Conservation (phyloP, 2,113 vertebrate genomes). For the Trochalopteron elliotii region DNA sequence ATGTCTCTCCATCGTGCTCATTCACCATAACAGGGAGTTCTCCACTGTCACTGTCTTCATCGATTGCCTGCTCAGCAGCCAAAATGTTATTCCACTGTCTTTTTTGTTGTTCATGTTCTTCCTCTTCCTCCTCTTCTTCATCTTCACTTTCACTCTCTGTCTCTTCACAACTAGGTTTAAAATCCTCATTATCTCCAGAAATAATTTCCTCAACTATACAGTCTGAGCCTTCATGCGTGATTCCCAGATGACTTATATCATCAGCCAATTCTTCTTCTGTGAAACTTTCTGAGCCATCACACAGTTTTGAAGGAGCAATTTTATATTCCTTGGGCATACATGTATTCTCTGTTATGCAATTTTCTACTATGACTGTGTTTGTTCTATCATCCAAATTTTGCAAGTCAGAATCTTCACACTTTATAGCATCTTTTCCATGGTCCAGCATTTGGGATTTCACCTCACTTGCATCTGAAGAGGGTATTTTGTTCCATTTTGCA, state of each 20-base stretch:
- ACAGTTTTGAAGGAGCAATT: not conserved
- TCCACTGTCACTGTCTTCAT: slow-evolving; percentile 74
- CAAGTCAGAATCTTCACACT: not conserved
- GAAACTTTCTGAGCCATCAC: slow-evolving; percentile 36
- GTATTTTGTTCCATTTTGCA: slow-evolving; percentile 53
- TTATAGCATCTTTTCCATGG: slow-evolving; percentile 13
- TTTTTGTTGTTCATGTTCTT: not conserved
- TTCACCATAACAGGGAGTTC: slow-evolving; percentile 34
- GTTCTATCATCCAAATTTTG: not conserved
- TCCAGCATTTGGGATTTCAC: not conserved
- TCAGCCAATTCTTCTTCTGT: slow-evolving; percentile 41
- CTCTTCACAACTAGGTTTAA: slow-evolving; percentile 62
- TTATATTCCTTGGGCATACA: not conserved
- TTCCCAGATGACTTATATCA: not conserved
- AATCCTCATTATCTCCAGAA: slow-evolving; percentile 62
- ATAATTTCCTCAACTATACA: slow-evolving; percentile 76
- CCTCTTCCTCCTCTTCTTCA: slow-evolving; percentile 51
- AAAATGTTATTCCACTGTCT: slow-evolving; percentile 6
- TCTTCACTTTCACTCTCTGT: slow-evolving; percentile 64
- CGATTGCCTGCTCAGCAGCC: not conserved
- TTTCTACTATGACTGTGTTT: not conserved
- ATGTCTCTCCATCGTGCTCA: slow-evolving; percentile 59
- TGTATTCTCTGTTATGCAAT: not conserved
- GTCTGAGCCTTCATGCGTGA: slow-evolving; percentile 71
- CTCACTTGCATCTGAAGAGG: not conserved